Conservation (phyloP, 2,113 vertebrate genomes). For the Ciconia stormi region DNA sequence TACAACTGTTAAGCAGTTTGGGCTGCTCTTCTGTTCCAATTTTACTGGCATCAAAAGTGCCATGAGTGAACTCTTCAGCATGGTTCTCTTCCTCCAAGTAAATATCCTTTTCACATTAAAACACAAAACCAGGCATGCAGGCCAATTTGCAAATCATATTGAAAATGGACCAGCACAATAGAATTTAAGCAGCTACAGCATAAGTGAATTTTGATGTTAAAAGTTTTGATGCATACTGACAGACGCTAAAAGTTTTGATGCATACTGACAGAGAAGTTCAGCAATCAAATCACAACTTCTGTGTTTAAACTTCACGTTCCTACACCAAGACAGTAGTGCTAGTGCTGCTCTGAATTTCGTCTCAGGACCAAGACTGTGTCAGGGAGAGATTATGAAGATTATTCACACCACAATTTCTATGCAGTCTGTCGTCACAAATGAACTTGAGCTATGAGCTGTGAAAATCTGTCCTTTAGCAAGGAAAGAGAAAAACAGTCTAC, state of each 20-base stretch:
- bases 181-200: not conserved
- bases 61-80: not conserved
- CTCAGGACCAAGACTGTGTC: not conserved
- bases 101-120: not conserved
- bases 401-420: not conserved
- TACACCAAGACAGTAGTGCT: not conserved
- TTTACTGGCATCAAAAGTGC: not conserved
- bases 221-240: not conserved
- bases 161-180: not conserved
- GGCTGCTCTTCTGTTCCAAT: not conserved
- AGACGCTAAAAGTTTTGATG: not conserved
- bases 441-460: not conserved
- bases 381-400: not conserved
- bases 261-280: not conserved
- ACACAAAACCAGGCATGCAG: not conserved
- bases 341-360: not conserved
- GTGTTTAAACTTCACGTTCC: not conserved
- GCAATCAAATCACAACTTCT: not conserved
- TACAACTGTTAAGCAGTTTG: not conserved
- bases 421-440: not conserved
- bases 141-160: not conserved
- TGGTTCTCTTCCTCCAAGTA: not conserved
- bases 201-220: not conserved
- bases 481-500: not conserved
- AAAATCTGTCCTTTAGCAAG: not conserved